Conservation (phyloP, 1,140 invertebrate genomes). For the Drosophila murphyi region DNA sequence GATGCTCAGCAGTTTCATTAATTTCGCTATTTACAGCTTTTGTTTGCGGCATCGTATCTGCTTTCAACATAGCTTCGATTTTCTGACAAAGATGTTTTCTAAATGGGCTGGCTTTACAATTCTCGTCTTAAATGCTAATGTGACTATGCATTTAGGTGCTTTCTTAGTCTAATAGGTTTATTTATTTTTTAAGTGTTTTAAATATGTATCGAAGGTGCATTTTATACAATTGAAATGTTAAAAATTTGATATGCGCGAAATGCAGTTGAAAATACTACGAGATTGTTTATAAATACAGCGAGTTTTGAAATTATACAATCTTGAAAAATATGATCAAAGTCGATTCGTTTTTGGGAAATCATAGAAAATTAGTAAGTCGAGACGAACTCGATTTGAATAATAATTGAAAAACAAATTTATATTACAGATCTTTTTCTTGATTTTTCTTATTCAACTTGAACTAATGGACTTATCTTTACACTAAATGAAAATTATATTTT, state of each 20-base stretch:
- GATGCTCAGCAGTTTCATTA: constrained; percentile 14
- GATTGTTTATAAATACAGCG: constrained; percentile 6
- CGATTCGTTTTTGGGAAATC: constrained; percentile 11
- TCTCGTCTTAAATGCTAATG: constrained; percentile 33
- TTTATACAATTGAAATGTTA: constrained; percentile 75
- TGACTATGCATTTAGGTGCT: constrained; percentile 27
- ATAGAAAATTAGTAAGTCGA: constrained; percentile 4
- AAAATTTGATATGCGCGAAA: constrained; percentile 65
- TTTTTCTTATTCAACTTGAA: constrained; percentile 6
- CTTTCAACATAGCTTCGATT: constrained; percentile 4
- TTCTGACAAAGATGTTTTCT: not conserved
- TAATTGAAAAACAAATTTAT: constrained; percentile 34
- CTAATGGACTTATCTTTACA: constrained; percentile 35
- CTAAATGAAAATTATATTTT: constrained; percentile 53
- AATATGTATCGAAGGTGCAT: constrained; percentile 42
- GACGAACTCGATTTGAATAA: constrained; percentile 7
- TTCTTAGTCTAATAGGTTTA: constrained; percentile 34
- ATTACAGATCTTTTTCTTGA: constrained; percentile 23
- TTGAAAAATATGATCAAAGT: constrained; percentile 2
- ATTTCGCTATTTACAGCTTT: constrained; percentile 57
- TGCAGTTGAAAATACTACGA: constrained; percentile 10
- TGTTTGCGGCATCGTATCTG: not conserved
- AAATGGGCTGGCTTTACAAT: constrained; percentile 25
- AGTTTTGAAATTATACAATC: constrained; percentile 11
- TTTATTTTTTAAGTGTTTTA: constrained; percentile 31